Conservation (phyloP, 2,797 vertebrate species). For the Poliocrania exsul region DNA sequence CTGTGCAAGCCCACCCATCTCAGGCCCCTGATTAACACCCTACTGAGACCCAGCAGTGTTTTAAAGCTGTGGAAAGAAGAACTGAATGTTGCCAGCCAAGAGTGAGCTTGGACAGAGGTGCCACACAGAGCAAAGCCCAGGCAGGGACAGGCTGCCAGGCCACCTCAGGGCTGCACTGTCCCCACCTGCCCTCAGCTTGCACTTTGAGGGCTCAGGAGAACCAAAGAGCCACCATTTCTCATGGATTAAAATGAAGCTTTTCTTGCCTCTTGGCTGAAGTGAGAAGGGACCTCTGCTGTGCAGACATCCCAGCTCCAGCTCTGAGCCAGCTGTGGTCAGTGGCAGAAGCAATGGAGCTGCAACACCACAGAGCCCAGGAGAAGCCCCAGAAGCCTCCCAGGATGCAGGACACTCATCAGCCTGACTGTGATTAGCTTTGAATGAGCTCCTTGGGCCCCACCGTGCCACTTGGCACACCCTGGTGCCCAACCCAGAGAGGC, state of each 20-base stretch:
- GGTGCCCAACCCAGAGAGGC: background rate
- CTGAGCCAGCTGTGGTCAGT: background rate
- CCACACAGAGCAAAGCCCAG: rapidly evolving
- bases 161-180: background rate
- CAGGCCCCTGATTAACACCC: background rate
- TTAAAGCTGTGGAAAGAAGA: background rate
- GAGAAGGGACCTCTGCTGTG: background rate
- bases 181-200: background rate
- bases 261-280: background rate
- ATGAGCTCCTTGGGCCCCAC: background rate
- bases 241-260: background rate
- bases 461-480: background rate
- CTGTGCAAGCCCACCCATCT: background rate
- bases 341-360: background rate
- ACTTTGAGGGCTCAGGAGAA: background rate
- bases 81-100: background rate
- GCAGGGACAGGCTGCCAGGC: background rate
- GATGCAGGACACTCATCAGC: background rate
- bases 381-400: background rate
- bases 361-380: background rate
- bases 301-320: background rate
- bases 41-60: background rate
- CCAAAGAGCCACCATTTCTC: background rate
- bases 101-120: background rate
- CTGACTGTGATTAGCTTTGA: background rate